Evolutionary conservation across 2,113 vertebrate genomes (phyloP).

Genomic region (Amphilophus citrinellus): DNA sequence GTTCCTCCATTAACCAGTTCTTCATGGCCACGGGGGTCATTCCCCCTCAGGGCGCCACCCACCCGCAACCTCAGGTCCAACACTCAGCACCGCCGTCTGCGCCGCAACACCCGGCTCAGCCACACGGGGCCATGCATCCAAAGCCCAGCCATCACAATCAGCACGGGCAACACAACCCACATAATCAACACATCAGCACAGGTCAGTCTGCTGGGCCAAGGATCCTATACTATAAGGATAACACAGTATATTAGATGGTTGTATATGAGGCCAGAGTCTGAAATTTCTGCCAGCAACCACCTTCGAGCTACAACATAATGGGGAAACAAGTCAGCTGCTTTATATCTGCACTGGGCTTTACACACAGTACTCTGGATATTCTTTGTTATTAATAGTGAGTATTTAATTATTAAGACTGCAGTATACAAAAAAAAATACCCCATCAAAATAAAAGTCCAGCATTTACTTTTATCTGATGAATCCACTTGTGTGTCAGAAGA

Average conservation of each 20-base stretch:
- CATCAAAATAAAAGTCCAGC: neutral
- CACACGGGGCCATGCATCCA: conserved; percentile 83
- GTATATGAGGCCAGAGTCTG: neutral
- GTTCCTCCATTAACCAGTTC: conserved; percentile 90
- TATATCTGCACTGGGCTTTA: neutral
- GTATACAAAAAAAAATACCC: neutral
- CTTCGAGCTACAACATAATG: neutral
- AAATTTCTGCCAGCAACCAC: neutral
- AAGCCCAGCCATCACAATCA: conserved; percentile 80
- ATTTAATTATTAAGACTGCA: neutral
- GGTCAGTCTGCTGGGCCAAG: conserved; percentile 59
- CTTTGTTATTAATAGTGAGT: neutral
- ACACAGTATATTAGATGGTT: neutral
- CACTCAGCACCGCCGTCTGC: conserved; percentile 73
- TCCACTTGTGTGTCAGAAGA: neutral
- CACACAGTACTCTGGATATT: neutral
- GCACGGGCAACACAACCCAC: conserved; percentile 79
- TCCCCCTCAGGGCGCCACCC: conserved; percentile 83
- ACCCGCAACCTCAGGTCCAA: conserved; percentile 81
- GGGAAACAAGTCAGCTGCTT: neutral
- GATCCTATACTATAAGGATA: neutral
- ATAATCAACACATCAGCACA: conserved; percentile 82
- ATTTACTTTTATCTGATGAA: neutral
- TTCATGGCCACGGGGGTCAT: conserved; percentile 89
- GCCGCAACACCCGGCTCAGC: conserved; percentile 69